phyloP scores from a whole-genome alignment of 2,797 vertebrate genomes.

The Garrulus glandarius region DNA sequence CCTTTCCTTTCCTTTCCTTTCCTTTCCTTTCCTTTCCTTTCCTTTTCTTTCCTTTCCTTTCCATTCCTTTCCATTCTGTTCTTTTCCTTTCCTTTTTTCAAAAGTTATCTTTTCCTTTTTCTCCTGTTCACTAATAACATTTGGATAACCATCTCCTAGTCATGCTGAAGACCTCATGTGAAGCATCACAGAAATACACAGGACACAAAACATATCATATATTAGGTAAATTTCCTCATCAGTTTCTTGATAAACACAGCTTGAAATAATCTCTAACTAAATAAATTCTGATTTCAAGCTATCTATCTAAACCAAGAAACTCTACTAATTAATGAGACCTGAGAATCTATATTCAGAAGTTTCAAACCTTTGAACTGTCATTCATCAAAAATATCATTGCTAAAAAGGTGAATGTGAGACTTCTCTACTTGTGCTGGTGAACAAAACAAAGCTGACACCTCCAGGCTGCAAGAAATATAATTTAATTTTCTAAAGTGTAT shows the following conservation, averaged over 20 bases:
- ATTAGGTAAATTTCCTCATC: not conserved
- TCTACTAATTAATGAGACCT: not conserved
- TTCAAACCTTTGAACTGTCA: not conserved
- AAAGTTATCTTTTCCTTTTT: not conserved
- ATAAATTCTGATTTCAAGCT: not conserved
- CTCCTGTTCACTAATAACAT: not conserved
- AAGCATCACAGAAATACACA: not conserved
- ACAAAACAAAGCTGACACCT: not conserved
- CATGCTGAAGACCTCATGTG: not conserved
- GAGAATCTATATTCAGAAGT: not conserved
- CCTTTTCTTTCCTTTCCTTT: not conserved
- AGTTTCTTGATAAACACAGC: not conserved
- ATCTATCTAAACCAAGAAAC: not conserved
- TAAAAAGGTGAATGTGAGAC: not conserved
- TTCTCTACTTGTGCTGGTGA: not conserved
- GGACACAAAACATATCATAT: not conserved
- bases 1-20: not conserved
- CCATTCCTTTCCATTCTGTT: no score
- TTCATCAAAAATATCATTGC: not conserved
- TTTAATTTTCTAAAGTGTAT: not conserved
- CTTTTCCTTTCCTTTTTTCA: no score
- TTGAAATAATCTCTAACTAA: not conserved
- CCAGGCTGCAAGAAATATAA: not conserved
- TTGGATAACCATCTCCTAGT: not conserved
- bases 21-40: no score